Evolutionary conservation across 2,888 invertebrate species (phyloP).

Genomic region (Conistra vaccinii): DNA sequence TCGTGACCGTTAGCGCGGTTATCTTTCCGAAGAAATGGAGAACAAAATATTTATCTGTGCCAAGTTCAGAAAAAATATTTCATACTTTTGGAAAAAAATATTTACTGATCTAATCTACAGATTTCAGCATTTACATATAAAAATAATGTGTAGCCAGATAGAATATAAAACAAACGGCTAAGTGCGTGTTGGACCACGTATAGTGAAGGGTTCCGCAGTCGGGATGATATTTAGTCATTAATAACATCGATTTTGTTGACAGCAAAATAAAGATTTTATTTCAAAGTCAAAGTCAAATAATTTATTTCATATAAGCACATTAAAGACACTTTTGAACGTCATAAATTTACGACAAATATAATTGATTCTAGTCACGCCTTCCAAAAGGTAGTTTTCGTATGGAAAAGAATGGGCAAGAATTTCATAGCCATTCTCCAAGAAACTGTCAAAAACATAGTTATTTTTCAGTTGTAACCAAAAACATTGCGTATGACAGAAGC

Average conservation of each 20-base stretch:
- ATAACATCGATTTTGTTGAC: background rate
- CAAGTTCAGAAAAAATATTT: background rate
- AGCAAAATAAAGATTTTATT: too few species aligned
- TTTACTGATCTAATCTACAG: background rate
- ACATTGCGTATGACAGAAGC: background rate
- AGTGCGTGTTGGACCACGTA: too few species aligned
- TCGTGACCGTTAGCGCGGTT: background rate
- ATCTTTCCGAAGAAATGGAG: background rate
- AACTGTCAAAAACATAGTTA: background rate
- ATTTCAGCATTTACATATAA: background rate
- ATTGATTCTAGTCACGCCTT: too few species aligned
- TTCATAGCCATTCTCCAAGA: background rate
- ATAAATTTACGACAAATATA: too few species aligned
- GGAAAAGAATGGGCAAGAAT: too few species aligned
- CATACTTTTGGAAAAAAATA: background rate
- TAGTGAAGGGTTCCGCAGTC: too few species aligned
- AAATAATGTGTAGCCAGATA: background rate
- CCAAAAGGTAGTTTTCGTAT: too few species aligned
- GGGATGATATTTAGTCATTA: background rate
- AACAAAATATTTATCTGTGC: background rate
- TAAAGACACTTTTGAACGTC: too few species aligned
- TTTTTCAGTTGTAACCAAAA: background rate
- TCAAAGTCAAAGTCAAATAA: too few species aligned
- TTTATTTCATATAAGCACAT: too few species aligned
- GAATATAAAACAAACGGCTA: background rate